phyloP scores from a whole-genome alignment of 2,797 vertebrate species.

The Sebastes vulpes region DNA sequence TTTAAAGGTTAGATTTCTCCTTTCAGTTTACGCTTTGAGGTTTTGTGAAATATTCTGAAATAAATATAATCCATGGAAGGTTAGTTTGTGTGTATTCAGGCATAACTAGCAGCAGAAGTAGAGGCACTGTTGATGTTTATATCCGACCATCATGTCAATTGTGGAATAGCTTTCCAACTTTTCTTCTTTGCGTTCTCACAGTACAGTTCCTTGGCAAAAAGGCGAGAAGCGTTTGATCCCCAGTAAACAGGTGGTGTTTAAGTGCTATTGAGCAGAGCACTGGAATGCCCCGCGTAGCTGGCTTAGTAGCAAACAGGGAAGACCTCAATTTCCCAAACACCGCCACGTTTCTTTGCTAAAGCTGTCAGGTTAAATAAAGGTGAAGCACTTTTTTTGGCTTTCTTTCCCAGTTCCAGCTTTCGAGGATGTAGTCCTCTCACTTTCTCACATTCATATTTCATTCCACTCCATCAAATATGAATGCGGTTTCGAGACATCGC shows the following conservation, averaged over 20 bases:
- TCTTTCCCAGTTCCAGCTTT: slow-evolving; percentile 20
- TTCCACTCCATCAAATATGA: slow-evolving; percentile 54
- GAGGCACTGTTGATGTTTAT: slow-evolving; percentile 4
- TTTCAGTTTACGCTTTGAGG: not conserved
- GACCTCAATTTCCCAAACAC: slow-evolving; percentile 40
- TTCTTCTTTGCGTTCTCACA: slow-evolving; percentile 10
- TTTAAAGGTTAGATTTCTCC: not conserved
- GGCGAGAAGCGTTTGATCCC: slow-evolving; percentile 13
- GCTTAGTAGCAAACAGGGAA: not conserved
- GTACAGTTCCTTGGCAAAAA: not conserved
- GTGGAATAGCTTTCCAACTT: slow-evolving; percentile 5
- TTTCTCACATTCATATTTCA: slow-evolving; percentile 69
- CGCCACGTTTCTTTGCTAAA: slow-evolving; percentile 14
- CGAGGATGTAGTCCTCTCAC: slow-evolving; percentile 31
- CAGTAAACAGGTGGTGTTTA: slow-evolving; percentile 16
- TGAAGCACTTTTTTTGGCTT: slow-evolving; percentile 4
- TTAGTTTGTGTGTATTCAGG: not conserved
- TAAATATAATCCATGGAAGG: not conserved
- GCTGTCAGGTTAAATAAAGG: slow-evolving; percentile 51
- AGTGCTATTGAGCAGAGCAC: slow-evolving; percentile 28
- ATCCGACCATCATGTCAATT: not conserved
- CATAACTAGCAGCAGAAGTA: not conserved
- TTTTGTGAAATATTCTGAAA: not conserved
- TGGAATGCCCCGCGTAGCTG: slow-evolving; percentile 5
- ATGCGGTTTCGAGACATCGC: slow-evolving; percentile 39